Evolutionary conservation across 2,797 vertebrate genomes (phyloP).

Genomic region (Tolypeutes matacus): DNA sequence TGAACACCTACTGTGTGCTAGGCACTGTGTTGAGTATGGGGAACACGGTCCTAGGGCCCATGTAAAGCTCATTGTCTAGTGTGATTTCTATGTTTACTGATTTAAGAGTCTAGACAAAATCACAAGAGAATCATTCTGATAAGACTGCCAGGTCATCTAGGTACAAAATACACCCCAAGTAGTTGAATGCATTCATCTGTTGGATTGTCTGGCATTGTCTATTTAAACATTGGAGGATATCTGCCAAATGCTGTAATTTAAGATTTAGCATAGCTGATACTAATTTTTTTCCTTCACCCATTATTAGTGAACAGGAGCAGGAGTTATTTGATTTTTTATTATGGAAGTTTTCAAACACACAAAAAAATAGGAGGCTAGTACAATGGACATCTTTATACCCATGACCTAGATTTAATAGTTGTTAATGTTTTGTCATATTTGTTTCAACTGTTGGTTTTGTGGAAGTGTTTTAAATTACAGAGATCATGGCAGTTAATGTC

Average conservation of each 20-base stretch:
- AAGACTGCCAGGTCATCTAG: not conserved
- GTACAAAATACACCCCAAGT: not conserved
- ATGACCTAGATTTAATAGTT: not conserved
- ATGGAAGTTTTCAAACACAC: not conserved
- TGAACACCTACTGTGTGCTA: not conserved
- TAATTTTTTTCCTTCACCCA: not conserved
- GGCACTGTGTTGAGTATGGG: not conserved
- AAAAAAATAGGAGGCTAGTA: not conserved
- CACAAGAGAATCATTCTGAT: not conserved
- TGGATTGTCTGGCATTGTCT: not conserved
- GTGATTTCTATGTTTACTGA: not conserved
- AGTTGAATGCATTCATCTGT: not conserved
- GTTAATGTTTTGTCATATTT: slow-evolving; percentile 28
- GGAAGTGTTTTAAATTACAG: not conserved
- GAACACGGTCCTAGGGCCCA: not conserved
- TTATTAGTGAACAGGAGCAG: not conserved
- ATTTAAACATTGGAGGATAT: not conserved
- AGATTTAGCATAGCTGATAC: not conserved
- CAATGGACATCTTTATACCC: not conserved
- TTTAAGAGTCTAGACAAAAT: not conserved
- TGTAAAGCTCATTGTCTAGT: not conserved
- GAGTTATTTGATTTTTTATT: not conserved
- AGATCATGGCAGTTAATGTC: not conserved
- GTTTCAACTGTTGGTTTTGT: not conserved
- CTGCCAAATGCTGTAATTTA: not conserved